A percentile compares a stretch with the other conserved stretches of the same genome.
These are phyloP conservation scores for Danio kyathit DNA, from an alignment of 2,797 vertebrate genomes.

Conservation along the genomic window DNA sequence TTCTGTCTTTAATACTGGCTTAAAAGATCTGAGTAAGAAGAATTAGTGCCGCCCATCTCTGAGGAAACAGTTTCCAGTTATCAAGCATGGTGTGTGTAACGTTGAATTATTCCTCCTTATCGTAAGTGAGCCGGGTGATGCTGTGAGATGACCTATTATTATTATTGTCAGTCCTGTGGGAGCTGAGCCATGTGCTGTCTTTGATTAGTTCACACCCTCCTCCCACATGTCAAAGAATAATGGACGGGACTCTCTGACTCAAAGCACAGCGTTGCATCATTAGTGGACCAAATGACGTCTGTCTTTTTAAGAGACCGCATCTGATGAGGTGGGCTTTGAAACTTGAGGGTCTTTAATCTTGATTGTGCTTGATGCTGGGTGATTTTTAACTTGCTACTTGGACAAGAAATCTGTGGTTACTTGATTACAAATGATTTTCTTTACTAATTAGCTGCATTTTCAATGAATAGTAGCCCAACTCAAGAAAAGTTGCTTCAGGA, in stretches of 20 bases:
- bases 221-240: constrained; percentile 48
- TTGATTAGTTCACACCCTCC: constrained; percentile 31
- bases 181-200: constrained; percentile 42
- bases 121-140: constrained; percentile 47
- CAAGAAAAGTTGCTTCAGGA: not conserved
- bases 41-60: constrained; percentile 29
- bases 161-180: constrained; percentile 52
- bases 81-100: constrained; percentile 32
- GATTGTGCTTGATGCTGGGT: not conserved
- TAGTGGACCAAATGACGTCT: constrained; percentile 2
- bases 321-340: not conserved
- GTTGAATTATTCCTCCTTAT: constrained; percentile 52
- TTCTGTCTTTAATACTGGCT: not conserved
- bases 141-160: constrained; percentile 56
- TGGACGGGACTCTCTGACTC: not conserved
- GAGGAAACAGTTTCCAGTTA: constrained; percentile 54
- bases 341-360: not conserved
- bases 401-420: constrained; percentile 13
- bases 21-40: constrained; percentile 32
- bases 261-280: constrained; percentile 33
- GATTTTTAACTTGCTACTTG: constrained; percentile 3
- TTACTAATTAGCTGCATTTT: constrained; percentile 41
- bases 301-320: not conserved
- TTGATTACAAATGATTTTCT: constrained; percentile 48
- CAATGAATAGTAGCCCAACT: constrained; percentile 38